phyloP scores from a whole-genome alignment of 2,113 vertebrate species.

The Steatornis caripensis region DNA sequence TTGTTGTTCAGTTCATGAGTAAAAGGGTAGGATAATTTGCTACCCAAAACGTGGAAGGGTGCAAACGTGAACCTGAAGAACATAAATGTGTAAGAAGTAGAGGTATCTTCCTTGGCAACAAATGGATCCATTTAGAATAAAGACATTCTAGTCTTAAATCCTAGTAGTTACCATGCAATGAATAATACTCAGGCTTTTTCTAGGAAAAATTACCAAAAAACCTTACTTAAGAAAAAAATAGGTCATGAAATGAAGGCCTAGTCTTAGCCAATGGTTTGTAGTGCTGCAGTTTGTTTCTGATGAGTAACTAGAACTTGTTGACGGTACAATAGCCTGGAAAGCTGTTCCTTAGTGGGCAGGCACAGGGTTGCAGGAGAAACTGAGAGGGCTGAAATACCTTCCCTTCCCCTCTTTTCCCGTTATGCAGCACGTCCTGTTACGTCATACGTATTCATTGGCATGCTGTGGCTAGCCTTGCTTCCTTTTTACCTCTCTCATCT shows the following conservation, averaged over 20 bases:
- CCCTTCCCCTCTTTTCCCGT: neutral
- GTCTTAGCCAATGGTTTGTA: rapidly evolving
- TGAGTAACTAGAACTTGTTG: neutral
- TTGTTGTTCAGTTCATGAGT: too few species aligned
- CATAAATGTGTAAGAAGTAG: neutral
- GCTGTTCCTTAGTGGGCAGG: neutral
- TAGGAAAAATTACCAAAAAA: too few species aligned
- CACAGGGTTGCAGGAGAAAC: rapidly evolving
- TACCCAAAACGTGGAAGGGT: rapidly evolving
- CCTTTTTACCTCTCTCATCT: neutral
- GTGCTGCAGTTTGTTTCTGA: neutral
- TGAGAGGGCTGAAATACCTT: neutral
- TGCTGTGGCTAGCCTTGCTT: neutral
- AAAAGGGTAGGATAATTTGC: too few species aligned
- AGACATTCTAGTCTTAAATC: neutral
- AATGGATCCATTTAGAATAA: neutral
- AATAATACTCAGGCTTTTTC: neutral
- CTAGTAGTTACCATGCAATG: neutral
- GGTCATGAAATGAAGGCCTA: neutral
- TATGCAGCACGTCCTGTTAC: rapidly evolving
- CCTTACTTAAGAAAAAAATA: rapidly evolving
- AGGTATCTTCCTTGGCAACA: neutral
- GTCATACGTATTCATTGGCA: neutral
- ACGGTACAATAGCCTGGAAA: neutral
- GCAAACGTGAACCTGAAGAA: neutral